Evolutionary conservation across 2,888 invertebrate species (phyloP).

Genomic region (Reticulitermes lucifugus): DNA sequence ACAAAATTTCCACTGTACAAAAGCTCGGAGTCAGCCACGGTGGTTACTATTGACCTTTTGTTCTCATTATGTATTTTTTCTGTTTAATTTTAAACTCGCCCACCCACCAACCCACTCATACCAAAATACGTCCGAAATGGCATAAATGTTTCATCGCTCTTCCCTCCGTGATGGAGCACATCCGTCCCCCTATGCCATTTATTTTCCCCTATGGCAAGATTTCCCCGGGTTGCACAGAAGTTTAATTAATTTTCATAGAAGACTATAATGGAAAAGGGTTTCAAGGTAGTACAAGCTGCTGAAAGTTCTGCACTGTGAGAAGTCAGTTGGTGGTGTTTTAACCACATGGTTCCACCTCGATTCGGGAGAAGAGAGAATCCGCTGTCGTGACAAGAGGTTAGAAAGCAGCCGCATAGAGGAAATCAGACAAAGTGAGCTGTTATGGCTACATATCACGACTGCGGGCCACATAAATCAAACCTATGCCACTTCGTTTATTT

Average conservation of each 20-base stretch:
- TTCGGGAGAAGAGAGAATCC: background rate
- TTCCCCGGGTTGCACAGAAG: conserved; percentile 15
- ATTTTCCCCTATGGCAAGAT: conserved; percentile 21
- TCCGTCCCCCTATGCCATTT: conserved; percentile 7
- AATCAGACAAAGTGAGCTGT: conserved; percentile 48
- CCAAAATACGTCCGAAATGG: background rate
- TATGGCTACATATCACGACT: conserved; percentile 43
- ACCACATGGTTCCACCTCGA: background rate
- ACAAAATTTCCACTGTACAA: background rate
- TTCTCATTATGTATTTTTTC: conserved; percentile 16
- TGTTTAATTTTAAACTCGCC: background rate
- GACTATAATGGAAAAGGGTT: conserved; percentile 9
- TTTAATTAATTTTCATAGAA: conserved; percentile 25
- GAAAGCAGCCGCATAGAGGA: conserved; percentile 25
- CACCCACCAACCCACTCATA: background rate
- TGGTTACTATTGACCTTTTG: background rate
- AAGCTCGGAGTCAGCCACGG: background rate
- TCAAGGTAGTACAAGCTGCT: background rate
- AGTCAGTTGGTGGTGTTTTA: background rate
- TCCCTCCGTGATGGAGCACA: background rate
- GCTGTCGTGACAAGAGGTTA: conserved; percentile 20
- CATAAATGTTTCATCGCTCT: conserved; percentile 9
- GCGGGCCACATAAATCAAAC: conserved; percentile 39
- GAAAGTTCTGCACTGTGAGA: conserved; percentile 8
- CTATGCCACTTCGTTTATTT: conserved; percentile 28